Conservation (phyloP, 1,140 invertebrate species). For the Achatina immaculata region DNA sequence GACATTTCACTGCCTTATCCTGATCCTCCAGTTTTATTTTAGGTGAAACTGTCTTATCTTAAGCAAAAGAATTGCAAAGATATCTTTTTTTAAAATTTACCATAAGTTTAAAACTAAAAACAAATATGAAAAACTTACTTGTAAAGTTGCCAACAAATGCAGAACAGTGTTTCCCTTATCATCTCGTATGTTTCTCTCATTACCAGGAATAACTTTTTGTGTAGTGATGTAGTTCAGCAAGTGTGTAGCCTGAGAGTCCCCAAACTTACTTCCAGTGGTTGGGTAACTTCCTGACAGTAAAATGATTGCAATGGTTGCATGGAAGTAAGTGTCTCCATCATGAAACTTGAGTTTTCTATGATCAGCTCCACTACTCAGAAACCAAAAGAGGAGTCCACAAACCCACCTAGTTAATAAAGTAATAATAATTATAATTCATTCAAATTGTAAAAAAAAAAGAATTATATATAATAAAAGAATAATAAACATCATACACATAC, state of each 20-base stretch:
- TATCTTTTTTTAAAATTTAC: too few species aligned
- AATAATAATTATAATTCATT: too few species aligned
- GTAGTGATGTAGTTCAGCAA: conserved; percentile 39
- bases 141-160: conserved; percentile 37
- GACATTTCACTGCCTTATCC: too few species aligned
- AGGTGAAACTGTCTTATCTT: too few species aligned
- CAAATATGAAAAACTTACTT: conserved; percentile 19
- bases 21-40: too few species aligned
- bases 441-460: too few species aligned
- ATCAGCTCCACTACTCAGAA: conserved; percentile 48
- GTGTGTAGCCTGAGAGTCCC: conserved; percentile 8
- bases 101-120: too few species aligned
- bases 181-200: conserved; percentile 49
- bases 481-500: neutral
- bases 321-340: conserved; percentile 49
- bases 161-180: conserved; percentile 53
- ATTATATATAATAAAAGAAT: neutral
- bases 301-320: conserved; percentile 49
- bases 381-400: conserved; percentile 44
- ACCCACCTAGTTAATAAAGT: conserved; percentile 32
- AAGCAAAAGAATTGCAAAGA: too few species aligned
- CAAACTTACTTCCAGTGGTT: conserved; percentile 15
- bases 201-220: conserved; percentile 25
- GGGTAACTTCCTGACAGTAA: conserved; percentile 19
- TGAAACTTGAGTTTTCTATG: conserved; percentile 46